Base-by-base conservation (phyloP, 1,140 invertebrate genomes). In the Hydropsyche tenuis region DNA sequence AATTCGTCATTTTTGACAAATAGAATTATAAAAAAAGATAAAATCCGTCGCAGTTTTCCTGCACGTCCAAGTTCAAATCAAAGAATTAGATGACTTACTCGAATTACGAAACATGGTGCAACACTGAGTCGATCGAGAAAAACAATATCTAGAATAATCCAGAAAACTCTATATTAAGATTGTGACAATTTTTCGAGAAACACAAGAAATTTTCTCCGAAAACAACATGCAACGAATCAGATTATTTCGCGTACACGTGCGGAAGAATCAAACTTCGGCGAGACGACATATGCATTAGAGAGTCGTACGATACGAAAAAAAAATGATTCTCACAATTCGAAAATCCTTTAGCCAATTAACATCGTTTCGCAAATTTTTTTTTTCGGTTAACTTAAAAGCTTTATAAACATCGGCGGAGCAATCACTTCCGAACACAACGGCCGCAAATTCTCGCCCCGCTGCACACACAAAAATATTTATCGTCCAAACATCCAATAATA, bases 311-410 rank as follows among this genome's bases (percentile, higher is more conserved):
- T 37, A 37, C 9, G 30, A 25, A 60, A 60, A 60, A 7, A 20
- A 60, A 60, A 60, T 60, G 7, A 22, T 60, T 60, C 56, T 5
- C 56, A 25, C 56, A 27, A 60, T 20, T 4, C 56, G 1, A 60
- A 27, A 25, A 60, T 60, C 56, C 23, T 60, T 60, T 27, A 20
- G 22, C 20, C 56, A 60, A 60, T 60, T 60, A 60, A 25, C 56
- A 22, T 11, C 51, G 4, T 18, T 20, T 22, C 22, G 16, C 45
- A 14, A 16, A 9, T 60, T 27, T 12, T 60, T 53, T 60, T 60
- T 25, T 18, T 23, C 56, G 11, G 23, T 14, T 22, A 60, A 25
- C 23, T 60, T 60, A 60, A 60, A 60, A 23, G 56, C 56, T 60
- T 60, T 60, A 60, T 60, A 60, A 60, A 60, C 56, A 60, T 25